Conservation (phyloP, 2,888 invertebrate genomes). For the Pollenia labialis region DNA sequence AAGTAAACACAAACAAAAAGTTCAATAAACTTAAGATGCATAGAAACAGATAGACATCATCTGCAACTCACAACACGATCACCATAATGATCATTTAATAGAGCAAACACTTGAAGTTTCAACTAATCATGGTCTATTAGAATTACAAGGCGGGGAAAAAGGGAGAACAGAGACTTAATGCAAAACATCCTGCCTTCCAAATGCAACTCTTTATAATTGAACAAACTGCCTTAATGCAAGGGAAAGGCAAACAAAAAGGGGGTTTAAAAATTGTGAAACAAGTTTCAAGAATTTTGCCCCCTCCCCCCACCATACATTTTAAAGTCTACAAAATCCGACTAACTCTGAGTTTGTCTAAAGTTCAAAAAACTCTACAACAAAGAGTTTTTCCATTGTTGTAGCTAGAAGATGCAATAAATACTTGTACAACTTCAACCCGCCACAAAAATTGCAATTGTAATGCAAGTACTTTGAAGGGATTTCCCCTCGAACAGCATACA, state of each 20-base stretch:
- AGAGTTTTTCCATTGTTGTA: conserved; percentile 51
- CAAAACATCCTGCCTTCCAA: conserved; percentile 59
- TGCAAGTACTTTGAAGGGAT: conserved; percentile 30
- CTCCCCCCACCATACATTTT: not conserved
- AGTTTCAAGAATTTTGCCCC: conserved; percentile 45
- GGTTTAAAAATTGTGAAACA: conserved; percentile 27
- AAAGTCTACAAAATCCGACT: conserved; percentile 38
- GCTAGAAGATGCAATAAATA: conserved; percentile 7
- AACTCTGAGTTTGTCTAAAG: conserved; percentile 59
- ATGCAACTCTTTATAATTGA: conserved; percentile 37
- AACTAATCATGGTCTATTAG: conserved; percentile 60
- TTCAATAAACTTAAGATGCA: conserved; percentile 50
- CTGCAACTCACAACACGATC: conserved; percentile 11
- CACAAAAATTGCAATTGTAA: conserved; percentile 51
- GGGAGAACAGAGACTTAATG: conserved; percentile 13
- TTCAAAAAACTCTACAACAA: conserved; percentile 69
- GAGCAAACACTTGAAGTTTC: conserved; percentile 48
- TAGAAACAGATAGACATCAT: conserved; percentile 43
- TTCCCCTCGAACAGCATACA: conserved; percentile 52
- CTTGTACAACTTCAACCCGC: conserved; percentile 16
- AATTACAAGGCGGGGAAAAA: conserved; percentile 18
- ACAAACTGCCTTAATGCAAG: not conserved
- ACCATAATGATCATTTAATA: conserved; percentile 52
- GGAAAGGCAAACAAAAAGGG: conserved; percentile 5
- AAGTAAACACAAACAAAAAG: not conserved